Percentiles rank a stretch among this genome's conserved stretches.
phyloP scores from a whole-genome alignment of 2,113 vertebrate species.

The Rhea americana region DNA sequence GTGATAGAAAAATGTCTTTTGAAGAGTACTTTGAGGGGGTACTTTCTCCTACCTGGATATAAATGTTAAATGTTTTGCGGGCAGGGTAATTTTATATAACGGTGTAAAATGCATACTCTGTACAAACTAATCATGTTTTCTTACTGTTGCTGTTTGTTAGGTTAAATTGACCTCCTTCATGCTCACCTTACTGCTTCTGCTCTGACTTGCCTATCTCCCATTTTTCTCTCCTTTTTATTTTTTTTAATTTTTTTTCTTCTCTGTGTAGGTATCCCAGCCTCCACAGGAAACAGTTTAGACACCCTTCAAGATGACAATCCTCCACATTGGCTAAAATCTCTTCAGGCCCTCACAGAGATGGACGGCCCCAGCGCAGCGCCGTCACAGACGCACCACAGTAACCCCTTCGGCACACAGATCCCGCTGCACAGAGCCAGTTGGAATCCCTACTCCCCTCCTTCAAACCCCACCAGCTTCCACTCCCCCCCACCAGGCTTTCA shows the following conservation, averaged over 20 bases:
- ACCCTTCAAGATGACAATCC: slow-evolving; percentile 98
- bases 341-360: slow-evolving; percentile 98
- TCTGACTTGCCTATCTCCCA: slow-evolving; percentile 60
- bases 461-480: slow-evolving; percentile 92
- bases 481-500: slow-evolving; percentile 98
- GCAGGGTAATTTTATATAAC: neutral
- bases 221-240: neutral
- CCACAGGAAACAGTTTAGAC: slow-evolving; percentile 95
- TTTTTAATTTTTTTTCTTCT: slow-evolving; percentile 38
- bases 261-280: slow-evolving; percentile 89
- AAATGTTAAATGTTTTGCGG: neutral
- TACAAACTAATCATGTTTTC: slow-evolving; percentile 53
- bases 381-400: slow-evolving; percentile 84
- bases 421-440: slow-evolving; percentile 97
- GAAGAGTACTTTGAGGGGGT: neutral
- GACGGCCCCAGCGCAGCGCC: slow-evolving; percentile 88
- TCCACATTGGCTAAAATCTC: slow-evolving; percentile 99
- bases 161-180: slow-evolving; percentile 42
- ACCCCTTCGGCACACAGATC: slow-evolving; percentile 91
- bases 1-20: neutral
- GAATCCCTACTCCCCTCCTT: slow-evolving; percentile 91
- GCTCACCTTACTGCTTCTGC: neutral
- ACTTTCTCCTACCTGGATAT: neutral
- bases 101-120: slow-evolving; percentile 40
- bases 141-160: slow-evolving; percentile 46